Evolutionary conservation across 2,113 vertebrate species (phyloP).

Genomic region (Dicrurus megarhynchus): DNA sequence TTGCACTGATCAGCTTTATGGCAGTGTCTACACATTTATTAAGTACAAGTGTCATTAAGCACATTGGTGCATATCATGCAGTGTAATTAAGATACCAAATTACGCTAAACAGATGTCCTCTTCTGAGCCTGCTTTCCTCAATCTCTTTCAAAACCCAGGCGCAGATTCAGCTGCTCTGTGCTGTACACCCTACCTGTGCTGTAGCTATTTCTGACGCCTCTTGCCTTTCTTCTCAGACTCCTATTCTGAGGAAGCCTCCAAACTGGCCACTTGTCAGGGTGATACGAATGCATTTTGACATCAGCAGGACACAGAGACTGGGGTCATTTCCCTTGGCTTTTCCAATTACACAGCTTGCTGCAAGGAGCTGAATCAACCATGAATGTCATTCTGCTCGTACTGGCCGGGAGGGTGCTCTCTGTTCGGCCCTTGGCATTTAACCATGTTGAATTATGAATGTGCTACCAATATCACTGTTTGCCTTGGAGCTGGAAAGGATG

Average conservation of each 20-base stretch:
- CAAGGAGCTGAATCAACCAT: slow-evolving; percentile 74
- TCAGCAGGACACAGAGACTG: slow-evolving; percentile 62
- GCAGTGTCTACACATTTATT: not conserved
- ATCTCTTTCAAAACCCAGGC: not conserved
- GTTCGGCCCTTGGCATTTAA: slow-evolving; percentile 72
- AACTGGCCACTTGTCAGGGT: slow-evolving; percentile 66
- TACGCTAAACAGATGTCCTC: not conserved
- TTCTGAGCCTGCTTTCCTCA: not conserved
- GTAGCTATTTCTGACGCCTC: not conserved
- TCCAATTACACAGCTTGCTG: slow-evolving; percentile 74
- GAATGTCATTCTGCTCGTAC: slow-evolving; percentile 71
- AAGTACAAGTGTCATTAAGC: not conserved
- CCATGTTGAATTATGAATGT: slow-evolving; percentile 78
- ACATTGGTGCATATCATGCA: not conserved
- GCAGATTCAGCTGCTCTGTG: not conserved
- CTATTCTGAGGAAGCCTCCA: slow-evolving; percentile 27
- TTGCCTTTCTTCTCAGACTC: not conserved
- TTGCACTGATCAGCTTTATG: not conserved
- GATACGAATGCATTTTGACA: slow-evolving; percentile 72
- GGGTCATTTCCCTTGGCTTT: slow-evolving; percentile 72
- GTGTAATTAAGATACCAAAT: not conserved
- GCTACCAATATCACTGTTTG: slow-evolving; percentile 70
- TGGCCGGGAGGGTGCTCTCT: slow-evolving; percentile 39
- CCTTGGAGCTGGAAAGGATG: slow-evolving; percentile 68
- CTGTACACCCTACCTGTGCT: not conserved